Conservation (phyloP, 1,140 invertebrate genomes). For the Nixonia krombeini region DNA sequence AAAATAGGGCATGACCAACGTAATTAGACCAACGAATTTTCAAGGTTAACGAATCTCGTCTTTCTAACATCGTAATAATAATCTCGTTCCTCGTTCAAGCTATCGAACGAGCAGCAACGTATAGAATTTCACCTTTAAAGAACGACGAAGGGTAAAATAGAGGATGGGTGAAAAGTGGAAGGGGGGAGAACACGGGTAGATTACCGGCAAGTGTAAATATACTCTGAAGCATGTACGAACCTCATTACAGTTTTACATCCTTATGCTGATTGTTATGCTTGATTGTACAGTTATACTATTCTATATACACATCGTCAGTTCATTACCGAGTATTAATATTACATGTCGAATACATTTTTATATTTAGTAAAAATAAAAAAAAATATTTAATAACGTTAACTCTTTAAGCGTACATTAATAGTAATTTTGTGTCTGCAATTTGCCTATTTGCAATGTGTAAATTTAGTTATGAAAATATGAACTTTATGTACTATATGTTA, state of each 20-base stretch:
- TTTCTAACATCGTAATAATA: constrained; percentile 43
- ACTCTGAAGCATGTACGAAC: constrained; percentile 54
- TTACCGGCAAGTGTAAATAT: constrained; percentile 22
- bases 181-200: constrained; percentile 10
- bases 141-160: constrained; percentile 20
- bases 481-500: no score
- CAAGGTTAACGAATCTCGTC: constrained; percentile 60
- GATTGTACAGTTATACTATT: constrained; percentile 32
- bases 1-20: no score
- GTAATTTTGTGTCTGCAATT: no score
- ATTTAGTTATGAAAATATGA: no score
- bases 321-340: constrained; percentile 39
- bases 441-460: no score
- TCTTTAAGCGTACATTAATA: no score
- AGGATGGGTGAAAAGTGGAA: constrained; percentile 1
- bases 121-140: constrained; percentile 65
- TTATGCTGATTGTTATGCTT: constrained; percentile 43
- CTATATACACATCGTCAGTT: constrained; percentile 47
- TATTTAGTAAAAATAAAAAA: no score
- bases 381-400: no score
- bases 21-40: constrained; percentile 32
- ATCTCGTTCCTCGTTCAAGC: constrained; percentile 56
- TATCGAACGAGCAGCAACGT: constrained; percentile 55
- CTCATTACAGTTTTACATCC: constrained; percentile 51
- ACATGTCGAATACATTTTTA: no score